Percentiles rank a stretch among this genome's conserved stretches.
These are phyloP conservation scores for Drosophila neocordata DNA, from an alignment of 1,140 invertebrate species.

Conservation along the genomic window DNA sequence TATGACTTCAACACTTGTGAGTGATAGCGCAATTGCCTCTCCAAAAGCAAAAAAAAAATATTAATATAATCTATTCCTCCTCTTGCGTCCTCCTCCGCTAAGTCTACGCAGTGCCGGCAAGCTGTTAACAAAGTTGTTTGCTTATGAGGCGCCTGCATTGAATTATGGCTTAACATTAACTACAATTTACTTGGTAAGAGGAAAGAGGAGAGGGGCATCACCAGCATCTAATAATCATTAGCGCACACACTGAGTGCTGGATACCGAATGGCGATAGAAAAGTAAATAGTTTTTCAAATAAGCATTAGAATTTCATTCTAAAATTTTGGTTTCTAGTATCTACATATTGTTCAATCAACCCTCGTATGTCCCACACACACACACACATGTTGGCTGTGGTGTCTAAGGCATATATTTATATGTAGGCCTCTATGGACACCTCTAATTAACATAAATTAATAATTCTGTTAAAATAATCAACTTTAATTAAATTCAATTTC, in stretches of 20 bases:
- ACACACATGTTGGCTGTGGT: slow-evolving; percentile 48
- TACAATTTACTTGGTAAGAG: slow-evolving; percentile 56
- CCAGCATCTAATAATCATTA: slow-evolving; percentile 67
- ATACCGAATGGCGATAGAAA: background rate
- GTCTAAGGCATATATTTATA: no score
- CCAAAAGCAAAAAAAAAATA: no score
- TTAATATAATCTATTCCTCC: background rate
- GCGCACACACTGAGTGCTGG: slow-evolving; percentile 52
- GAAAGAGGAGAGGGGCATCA: slow-evolving; percentile 30
- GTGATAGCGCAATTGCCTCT: slow-evolving; percentile 46
- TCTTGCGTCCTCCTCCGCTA: background rate
- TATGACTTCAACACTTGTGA: slow-evolving; percentile 77
- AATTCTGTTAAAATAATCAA: slow-evolving; percentile 71
- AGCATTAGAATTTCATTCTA: no score
- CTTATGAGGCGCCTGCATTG: slow-evolving; percentile 75
- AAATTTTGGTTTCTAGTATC: no score
- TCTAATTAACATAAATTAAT: slow-evolving; percentile 71
- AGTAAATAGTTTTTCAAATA: background rate
- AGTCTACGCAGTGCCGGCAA: background rate
- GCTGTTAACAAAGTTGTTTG: slow-evolving; percentile 72
- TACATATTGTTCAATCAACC: background rate
- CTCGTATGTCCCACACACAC: background rate
- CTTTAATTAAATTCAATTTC: slow-evolving; percentile 76
- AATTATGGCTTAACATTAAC: slow-evolving; percentile 64
- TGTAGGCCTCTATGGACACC: slow-evolving; percentile 60